phyloP scores from a whole-genome alignment of 2,113 vertebrate species.

The Motacilla tschutschensis region DNA sequence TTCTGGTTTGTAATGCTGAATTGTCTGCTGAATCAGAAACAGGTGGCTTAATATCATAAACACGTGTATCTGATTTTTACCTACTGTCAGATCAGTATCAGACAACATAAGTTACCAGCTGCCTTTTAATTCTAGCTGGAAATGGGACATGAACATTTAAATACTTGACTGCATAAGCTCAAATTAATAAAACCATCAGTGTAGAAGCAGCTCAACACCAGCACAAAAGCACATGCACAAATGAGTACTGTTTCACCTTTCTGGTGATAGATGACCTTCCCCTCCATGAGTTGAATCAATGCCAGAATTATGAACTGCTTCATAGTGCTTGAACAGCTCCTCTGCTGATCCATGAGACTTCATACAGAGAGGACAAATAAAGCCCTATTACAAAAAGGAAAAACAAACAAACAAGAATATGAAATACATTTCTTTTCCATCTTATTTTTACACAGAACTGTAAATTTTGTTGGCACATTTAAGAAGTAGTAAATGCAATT shows the following conservation, averaged over 20 bases:
- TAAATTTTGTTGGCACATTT: neutral
- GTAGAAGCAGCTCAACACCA: neutral
- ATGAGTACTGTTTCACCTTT: constrained; percentile 76
- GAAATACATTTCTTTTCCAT: neutral
- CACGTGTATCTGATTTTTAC: neutral
- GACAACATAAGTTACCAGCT: neutral
- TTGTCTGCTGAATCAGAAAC: neutral
- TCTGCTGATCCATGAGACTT: constrained; percentile 97
- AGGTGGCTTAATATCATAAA: neutral
- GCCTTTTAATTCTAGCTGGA: neutral
- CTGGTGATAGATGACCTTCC: constrained; percentile 77
- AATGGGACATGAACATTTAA: neutral
- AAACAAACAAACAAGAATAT: neutral
- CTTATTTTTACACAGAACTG: neutral
- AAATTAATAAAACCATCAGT: neutral
- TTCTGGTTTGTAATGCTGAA: neutral
- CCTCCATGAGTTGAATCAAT: constrained; percentile 80
- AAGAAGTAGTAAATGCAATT: neutral
- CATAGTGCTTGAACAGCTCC: constrained; percentile 96
- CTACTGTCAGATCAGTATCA: neutral
- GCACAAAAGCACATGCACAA: constrained; percentile 18
- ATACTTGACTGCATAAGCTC: neutral
- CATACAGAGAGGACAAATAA: constrained; percentile 99
- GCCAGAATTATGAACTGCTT: constrained; percentile 90
- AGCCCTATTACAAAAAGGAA: constrained; percentile 79